Percentiles rank a stretch among this genome's conserved stretches.
Conservation (phyloP, 23 tunicate species). For the Trididemnum miniatum region DNA sequence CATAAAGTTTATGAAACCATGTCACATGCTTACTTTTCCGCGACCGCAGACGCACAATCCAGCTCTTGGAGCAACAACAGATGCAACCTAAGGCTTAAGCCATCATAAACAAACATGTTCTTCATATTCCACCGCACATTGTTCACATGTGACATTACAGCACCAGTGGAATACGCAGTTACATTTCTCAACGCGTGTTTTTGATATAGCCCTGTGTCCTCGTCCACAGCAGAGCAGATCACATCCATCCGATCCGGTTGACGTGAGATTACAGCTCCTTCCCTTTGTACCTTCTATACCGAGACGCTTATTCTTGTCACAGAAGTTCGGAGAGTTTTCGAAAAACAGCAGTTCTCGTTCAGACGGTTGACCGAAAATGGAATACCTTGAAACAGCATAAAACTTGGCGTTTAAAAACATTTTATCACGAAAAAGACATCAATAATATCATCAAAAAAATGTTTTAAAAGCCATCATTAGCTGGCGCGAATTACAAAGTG, state of each 20-base stretch:
- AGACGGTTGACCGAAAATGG: conserved; percentile 37
- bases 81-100: no score
- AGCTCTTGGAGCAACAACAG: no score
- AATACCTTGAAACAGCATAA: not conserved
- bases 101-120: conserved; percentile 82
- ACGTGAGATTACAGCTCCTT: conserved; percentile 72
- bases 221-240: conserved; percentile 90
- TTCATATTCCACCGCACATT: conserved; percentile 53
- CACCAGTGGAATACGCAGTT: conserved; percentile 93
- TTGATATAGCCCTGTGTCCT: conserved; percentile 45
- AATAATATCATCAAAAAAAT: no score
- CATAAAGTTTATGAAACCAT: no score
- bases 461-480: no score
- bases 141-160: conserved; percentile 84
- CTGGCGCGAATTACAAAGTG: no score
- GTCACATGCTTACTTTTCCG: no score
- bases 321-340: conserved; percentile 84
- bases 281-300: conserved; percentile 85
- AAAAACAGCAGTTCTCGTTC: conserved; percentile 58
- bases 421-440: no score
- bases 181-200: conserved; percentile 73
- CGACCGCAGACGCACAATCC: no score
- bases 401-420: no score
- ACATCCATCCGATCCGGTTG: conserved; percentile 84
- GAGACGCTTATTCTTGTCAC: conserved; percentile 47